Evolutionary conservation across 2,113 vertebrate species (phyloP), one percentile per base, ranked within the genome.

Genomic region (Callaeas wilsoni): DNA sequence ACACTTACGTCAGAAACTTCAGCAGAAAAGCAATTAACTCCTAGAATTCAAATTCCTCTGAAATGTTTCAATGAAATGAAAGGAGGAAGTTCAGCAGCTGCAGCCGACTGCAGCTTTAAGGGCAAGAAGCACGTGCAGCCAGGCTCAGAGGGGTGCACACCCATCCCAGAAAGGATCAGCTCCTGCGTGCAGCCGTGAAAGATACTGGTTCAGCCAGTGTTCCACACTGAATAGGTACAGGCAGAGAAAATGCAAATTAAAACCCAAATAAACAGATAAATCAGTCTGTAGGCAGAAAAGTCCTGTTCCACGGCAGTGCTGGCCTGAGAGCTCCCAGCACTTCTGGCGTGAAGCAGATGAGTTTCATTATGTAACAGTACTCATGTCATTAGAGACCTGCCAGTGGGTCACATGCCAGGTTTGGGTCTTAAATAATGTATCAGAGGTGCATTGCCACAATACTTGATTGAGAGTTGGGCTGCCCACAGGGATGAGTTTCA

Each of bases 311-410:
- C 52, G 16, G 1, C 0, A 14, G 32, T 14, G n/a, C 63, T 50
- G 79, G 82, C 70, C 83, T 44, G 57, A 68, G 47, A 71, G 52
- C 56, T 77, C n/a, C 16, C 88, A 84, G 42, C 49, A 73, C 67
- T 69, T 56, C 2, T 62, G 75, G 74, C 26, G 22, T 9, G 75
- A 56, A 37, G 79, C 63, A 80, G 89, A 49, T 26, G 80, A 92
- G 76, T 89, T 93, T 70, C 86, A n/a, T 97, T 96, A 96, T 30
- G 64, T 90, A 96, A 97, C 4, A 81, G 68, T 3, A 52, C 80
- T 96, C 89, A 41, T 71, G 96, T 87, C 94, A 96, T 68, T 46
- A 94, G 96, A 96, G 94, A 90, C 76, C 89, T 55, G 52, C 41
- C 13, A 67, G 42, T 12, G 25, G 83, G 95, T 93, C 94, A 93